phyloP scores from a whole-genome alignment of 2,888 invertebrate genomes.

The Drosophila fulvimacula region DNA sequence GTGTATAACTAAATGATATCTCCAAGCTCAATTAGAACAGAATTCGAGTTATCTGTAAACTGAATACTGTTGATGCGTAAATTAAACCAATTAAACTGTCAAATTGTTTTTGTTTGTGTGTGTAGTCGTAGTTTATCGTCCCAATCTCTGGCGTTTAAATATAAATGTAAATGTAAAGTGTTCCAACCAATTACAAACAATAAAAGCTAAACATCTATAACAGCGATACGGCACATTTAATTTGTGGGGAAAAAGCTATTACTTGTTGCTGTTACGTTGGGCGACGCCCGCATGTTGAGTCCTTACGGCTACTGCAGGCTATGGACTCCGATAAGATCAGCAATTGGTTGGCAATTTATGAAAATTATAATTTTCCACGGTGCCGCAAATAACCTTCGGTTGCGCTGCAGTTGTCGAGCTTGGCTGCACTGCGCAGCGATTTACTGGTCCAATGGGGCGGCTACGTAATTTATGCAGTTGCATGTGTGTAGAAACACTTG shows the following conservation, averaged over 20 bases:
- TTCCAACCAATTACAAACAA: constrained; percentile 73
- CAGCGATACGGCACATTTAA: constrained; percentile 17
- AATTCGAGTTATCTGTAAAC: constrained; percentile 25
- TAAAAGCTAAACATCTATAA: constrained; percentile 69
- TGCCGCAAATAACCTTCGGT: constrained; percentile 50
- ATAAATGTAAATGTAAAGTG: constrained; percentile 74
- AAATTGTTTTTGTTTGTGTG: constrained; percentile 79
- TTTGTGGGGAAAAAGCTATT: constrained; percentile 16
- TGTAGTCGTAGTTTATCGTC: constrained; percentile 78
- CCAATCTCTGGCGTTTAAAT: constrained; percentile 66
- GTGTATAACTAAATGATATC: constrained; percentile 47
- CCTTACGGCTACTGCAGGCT: constrained; percentile 18
- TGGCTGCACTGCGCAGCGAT: constrained; percentile 34
- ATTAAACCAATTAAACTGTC: constrained; percentile 72
- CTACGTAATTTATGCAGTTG: constrained; percentile 53
- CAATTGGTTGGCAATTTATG: constrained; percentile 63
- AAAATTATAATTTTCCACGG: constrained; percentile 60
- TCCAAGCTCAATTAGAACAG: constrained; percentile 49
- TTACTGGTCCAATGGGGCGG: constrained; percentile 34
- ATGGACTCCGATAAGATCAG: constrained; percentile 60
- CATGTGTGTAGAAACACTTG: constrained; percentile 22
- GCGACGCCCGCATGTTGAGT: constrained; percentile 8
- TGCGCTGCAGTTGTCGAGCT: constrained; percentile 30
- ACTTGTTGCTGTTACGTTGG: constrained; percentile 48
- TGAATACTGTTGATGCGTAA: constrained; percentile 44